Evolutionary conservation across 2,888 invertebrate species (phyloP), one percentile per base, ranked within the genome.

Genomic region (Polymixis flavicincta): DNA sequence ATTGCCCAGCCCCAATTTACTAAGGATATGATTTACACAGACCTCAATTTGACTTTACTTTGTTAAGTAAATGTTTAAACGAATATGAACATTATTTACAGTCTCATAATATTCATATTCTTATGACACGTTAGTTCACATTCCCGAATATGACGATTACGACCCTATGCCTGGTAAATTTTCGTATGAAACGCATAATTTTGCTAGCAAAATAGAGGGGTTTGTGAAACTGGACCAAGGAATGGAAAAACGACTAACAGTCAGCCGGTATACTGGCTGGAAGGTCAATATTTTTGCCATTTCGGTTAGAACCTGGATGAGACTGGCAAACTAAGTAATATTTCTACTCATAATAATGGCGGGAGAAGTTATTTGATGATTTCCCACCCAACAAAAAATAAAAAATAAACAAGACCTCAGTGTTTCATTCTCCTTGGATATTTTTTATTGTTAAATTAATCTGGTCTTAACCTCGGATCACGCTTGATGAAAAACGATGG

Each of bases 261-360:
- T 45, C 3, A 45, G 19, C n/a, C 11, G 63, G n/a, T 63, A 42
- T 19, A 7, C 11, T 4, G 11, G 19, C 42, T 19, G 37, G 25
- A 19, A 42, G 25, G 6, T 42, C 19, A 45, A 45, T 11, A 45
- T 11, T 25, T 13, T 45, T 25, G 25, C 13, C 13, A 25, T 64
- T 64, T 45, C 11, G 63, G 9, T 11, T 63, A 25, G 25, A 42
- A 11, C 25, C 42, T 25, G n/a, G 42, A 63, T 42, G 42, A 42
- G 11, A 22, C n/a, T n/a, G 0, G 97, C 97, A 92, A 99, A 98
- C 9, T 97, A 5, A 37, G 6, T 97, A 1, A 99, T 98, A 96
- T 99, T 98, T 85, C 99, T 97, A 5, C 99, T 99, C 91, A 98
- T 97, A 86, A 99, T 99, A 73, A 97, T 98, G 73, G n/a, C n/a